Conservation (phyloP, 1,140 invertebrate genomes). For the Sitodiplosis mosellana region DNA sequence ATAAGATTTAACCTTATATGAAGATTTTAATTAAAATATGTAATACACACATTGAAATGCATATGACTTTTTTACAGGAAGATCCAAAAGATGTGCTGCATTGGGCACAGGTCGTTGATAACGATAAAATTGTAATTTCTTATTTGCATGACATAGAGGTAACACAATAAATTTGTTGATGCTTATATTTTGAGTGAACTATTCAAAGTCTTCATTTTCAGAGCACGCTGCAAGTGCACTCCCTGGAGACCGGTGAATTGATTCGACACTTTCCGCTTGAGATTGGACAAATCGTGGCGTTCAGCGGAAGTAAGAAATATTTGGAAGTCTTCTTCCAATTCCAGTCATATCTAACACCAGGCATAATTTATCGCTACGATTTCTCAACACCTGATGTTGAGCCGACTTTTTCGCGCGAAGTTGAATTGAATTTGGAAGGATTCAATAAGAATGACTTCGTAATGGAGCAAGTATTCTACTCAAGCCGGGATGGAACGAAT, state of each 20-base stretch:
- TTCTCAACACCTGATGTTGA: constrained; percentile 42
- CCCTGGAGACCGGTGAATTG: constrained; percentile 50
- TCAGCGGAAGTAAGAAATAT: constrained; percentile 69
- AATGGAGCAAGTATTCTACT: constrained; percentile 76
- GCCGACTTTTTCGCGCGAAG: constrained; percentile 37
- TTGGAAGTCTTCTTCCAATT: constrained; percentile 88
- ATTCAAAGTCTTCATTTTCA: constrained; percentile 27
- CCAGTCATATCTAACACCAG: constrained; percentile 86
- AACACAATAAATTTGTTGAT: no score
- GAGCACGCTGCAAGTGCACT: constrained; percentile 70
- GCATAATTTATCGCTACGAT: constrained; percentile 75
- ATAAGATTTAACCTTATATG: no score
- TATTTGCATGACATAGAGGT: constrained; percentile 94
- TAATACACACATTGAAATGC: no score
- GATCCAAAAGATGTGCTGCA: constrained; percentile 75
- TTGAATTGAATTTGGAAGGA: constrained; percentile 34
- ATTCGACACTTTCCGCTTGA: constrained; percentile 58
- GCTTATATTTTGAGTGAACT: no score
- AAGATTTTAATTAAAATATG: no score
- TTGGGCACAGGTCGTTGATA: constrained; percentile 65
- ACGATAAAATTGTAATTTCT: constrained; percentile 73
- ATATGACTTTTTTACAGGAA: constrained; percentile 32
- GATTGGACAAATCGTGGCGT: constrained; percentile 69
- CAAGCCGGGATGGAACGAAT: constrained; percentile 80
- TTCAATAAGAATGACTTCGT: constrained; percentile 63